These are phyloP conservation scores for Ormyrus nitidulus DNA, from an alignment of 2,888 invertebrate species.

Conservation along the genomic window DNA sequence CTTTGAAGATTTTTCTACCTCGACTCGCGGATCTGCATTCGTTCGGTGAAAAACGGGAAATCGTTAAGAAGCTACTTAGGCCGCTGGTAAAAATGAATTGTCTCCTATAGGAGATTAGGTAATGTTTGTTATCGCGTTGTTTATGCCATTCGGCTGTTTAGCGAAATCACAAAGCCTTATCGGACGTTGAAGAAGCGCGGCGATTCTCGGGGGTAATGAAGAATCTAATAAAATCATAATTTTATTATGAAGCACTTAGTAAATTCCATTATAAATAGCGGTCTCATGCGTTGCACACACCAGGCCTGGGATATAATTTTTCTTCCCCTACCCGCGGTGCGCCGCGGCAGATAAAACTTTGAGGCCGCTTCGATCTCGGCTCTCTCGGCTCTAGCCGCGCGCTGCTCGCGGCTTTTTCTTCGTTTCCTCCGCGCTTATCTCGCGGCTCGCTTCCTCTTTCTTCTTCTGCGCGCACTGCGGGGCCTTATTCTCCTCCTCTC, in stretches of 20 bases:
- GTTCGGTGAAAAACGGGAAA: no score
- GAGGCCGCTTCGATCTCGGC: constrained; percentile 10
- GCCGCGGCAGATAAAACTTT: constrained; percentile 22
- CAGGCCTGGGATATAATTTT: constrained; percentile 27
- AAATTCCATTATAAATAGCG: constrained; percentile 52
- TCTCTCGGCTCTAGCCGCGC: no score
- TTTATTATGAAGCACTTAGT: constrained; percentile 47
- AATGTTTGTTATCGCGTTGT: no score
- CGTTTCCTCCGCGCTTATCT: constrained; percentile 22
- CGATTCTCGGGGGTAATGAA: constrained; percentile 20
- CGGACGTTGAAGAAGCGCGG: background rate
- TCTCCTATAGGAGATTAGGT: no score
- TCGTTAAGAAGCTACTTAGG: no score
- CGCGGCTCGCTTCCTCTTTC: constrained; percentile 24
- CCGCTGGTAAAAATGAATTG: no score
- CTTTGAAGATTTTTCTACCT: no score
- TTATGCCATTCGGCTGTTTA: background rate
- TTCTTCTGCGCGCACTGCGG: background rate
- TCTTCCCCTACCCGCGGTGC: constrained; percentile 1
- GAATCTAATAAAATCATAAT: constrained; percentile 52
- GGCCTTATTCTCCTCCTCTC: background rate
- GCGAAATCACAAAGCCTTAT: constrained; percentile 29
- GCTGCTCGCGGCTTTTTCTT: constrained; percentile 9
- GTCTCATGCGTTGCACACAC: constrained; percentile 15
- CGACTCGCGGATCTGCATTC: no score